Percentiles rank a stretch among this genome's conserved stretches.
Evolutionary conservation across 2,888 invertebrate genomes (phyloP).

Genomic region (Dorcus parallelipipedus): DNA sequence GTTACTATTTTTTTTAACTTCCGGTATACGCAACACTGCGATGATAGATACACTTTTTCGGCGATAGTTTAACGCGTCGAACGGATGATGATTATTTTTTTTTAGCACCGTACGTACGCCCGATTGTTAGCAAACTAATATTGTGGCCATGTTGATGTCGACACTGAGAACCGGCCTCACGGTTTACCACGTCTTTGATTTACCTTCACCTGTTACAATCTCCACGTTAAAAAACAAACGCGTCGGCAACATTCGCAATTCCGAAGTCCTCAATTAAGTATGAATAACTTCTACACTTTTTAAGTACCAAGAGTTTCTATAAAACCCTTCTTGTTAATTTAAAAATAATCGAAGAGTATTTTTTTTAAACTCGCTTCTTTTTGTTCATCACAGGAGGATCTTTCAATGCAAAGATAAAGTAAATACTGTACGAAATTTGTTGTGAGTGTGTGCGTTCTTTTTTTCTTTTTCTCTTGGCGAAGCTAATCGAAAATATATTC

Average conservation of each 20-base stretch:
- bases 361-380: too few species aligned
- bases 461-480: background rate
- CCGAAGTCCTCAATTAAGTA: background rate
- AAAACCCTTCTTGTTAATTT: too few species aligned
- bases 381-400: too few species aligned
- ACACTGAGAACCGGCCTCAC: slow-evolving; percentile 21
- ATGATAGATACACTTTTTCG: too few species aligned
- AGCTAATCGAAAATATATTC: background rate
- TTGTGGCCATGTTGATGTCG: slow-evolving; percentile 33
- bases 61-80: background rate
- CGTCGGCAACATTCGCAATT: background rate
- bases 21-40: too few species aligned
- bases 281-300: too few species aligned
- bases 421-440: too few species aligned
- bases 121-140: slow-evolving; percentile 17
- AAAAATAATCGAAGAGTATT: too few species aligned
- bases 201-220: slow-evolving; percentile 33
- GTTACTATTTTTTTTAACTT: too few species aligned
- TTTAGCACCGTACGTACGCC: slow-evolving; percentile 2
- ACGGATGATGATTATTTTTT: background rate
- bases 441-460: too few species aligned
- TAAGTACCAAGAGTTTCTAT: too few species aligned
- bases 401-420: too few species aligned
- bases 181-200: slow-evolving; percentile 17
- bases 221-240: slow-evolving; percentile 27